These are phyloP conservation scores for Petrocephalus schoutedeni DNA, from an alignment of 2,797 vertebrate species.

Conservation along the genomic window DNA sequence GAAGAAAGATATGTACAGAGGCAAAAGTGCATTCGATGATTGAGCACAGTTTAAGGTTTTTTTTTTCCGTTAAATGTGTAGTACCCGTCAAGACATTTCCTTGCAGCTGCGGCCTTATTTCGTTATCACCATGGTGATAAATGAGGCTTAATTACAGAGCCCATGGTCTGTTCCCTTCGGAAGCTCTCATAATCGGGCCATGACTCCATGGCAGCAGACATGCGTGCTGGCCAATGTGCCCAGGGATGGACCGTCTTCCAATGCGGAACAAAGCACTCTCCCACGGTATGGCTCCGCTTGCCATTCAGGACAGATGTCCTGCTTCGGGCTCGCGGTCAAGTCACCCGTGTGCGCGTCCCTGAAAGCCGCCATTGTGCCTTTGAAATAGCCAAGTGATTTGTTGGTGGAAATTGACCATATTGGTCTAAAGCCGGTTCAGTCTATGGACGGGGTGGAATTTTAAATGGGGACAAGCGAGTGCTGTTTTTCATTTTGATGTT, in stretches of 20 bases:
- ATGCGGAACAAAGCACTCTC: neutral
- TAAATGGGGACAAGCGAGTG: neutral
- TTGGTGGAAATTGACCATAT: neutral
- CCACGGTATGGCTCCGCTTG: neutral
- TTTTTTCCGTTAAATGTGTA: neutral
- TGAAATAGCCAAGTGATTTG: neutral
- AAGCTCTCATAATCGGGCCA: neutral
- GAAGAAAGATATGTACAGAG: neutral
- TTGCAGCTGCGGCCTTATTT: neutral
- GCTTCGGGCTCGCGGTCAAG: neutral
- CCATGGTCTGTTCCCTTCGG: neutral
- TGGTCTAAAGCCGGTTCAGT: neutral
- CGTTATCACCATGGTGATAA: slow-evolving; percentile 9
- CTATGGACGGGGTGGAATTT: neutral
- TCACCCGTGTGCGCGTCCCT: neutral
- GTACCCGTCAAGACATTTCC: neutral
- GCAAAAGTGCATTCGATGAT: neutral
- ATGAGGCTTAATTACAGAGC: slow-evolving; percentile 1
- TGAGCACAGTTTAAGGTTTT: neutral
- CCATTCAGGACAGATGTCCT: neutral
- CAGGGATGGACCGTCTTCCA: neutral
- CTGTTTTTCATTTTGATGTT: neutral
- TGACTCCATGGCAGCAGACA: neutral
- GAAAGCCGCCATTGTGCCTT: neutral
- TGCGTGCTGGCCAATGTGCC: neutral